phyloP scores from a whole-genome alignment of 2,113 vertebrate species.

The Menidia beryllina region DNA sequence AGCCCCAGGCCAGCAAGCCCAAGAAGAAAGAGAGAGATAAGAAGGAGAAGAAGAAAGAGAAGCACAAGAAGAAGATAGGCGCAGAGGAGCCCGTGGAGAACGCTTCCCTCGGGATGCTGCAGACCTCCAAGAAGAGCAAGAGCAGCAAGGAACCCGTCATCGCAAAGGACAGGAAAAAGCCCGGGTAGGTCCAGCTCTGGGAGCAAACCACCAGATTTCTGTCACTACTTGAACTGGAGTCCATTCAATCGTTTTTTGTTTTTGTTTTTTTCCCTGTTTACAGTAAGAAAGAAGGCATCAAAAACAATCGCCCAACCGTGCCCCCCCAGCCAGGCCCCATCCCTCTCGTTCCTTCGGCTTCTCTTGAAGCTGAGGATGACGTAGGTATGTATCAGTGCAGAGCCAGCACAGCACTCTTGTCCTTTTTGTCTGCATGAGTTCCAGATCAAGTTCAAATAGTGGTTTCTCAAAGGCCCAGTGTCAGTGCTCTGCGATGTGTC shows the following conservation, averaged over 20 bases:
- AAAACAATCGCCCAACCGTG: conserved; percentile 77
- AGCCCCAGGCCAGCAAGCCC: conserved; percentile 97
- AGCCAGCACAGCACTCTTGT: not conserved
- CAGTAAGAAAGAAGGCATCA: conserved; percentile 88
- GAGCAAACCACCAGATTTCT: not conserved
- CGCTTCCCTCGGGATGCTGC: conserved; percentile 56
- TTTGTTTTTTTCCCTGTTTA: too few relatives aligned
- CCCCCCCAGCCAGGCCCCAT: conserved; percentile 52
- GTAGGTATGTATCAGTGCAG: conserved; percentile 42
- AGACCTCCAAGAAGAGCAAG: conserved; percentile 72
- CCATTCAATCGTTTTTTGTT: conserved; percentile 31
- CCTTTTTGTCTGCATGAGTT: not conserved
- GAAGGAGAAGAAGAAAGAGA: conserved; percentile 89
- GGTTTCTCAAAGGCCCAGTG: not conserved
- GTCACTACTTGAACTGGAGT: conserved; percentile 2
- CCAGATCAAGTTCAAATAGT: not conserved
- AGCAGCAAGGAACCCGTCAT: conserved; percentile 67
- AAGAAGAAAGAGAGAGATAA: conserved; percentile 99
- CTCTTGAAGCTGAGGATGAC: conserved; percentile 87
- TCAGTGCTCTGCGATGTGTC: not conserved
- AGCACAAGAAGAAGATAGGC: conserved; percentile 88
- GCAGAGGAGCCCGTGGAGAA: conserved; percentile 76
- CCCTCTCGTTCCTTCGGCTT: conserved; percentile 69
- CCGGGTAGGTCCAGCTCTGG: conserved; percentile 64
- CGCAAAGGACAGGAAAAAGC: conserved; percentile 87